Evolutionary conservation across 2,113 vertebrate genomes (phyloP), one percentile per base, ranked within the genome.

Genomic region (Tiliqua scincoides): DNA sequence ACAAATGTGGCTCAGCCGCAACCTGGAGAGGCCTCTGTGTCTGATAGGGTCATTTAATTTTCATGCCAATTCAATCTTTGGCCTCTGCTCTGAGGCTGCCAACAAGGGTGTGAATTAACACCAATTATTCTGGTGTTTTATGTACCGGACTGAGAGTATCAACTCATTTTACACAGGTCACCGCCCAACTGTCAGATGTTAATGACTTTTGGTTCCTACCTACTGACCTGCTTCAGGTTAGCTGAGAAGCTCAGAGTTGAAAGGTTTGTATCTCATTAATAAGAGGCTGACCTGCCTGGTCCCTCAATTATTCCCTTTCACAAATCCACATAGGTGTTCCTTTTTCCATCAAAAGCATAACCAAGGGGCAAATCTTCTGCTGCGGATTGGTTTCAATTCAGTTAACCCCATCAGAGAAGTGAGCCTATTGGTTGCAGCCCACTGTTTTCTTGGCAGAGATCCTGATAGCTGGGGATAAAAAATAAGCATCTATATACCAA

Each of bases 91-190:
- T 94, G 92, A 92, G 92, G 76, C 90, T 95, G 94, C 91, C 95
- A 96, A 93, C 89, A 93, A 54, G 86, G 91, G 91, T 95, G 85
- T 94, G 94, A 96, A 96, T 96, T 96, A 96, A 94, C 92, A 95
- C 94, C 94, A 95, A 96, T 96, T 97, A 96, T 89, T 88, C 89
- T 90, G 87, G 86, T 87, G 93, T 95, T 95, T 95, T 95, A 94
- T 94, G 88, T 94, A 92, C 80, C 92, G 84, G 88, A 88, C 74
- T 89, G 85, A 94, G 67, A 92, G 81, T 68, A 90, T 63, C 89
- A 92, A 92, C 82, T 91, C 89, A 88, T 94, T 95, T 95, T 93
- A 92, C 88, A 95, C 87, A 95, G 94, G 90, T 90, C 87, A 89
- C 89, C 91, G 92, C 88, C 92, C 88, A 93, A 84, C 93, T 95